Evolutionary conservation across 2,888 invertebrate species (phyloP).

Genomic region (Synergus umbraculus): DNA sequence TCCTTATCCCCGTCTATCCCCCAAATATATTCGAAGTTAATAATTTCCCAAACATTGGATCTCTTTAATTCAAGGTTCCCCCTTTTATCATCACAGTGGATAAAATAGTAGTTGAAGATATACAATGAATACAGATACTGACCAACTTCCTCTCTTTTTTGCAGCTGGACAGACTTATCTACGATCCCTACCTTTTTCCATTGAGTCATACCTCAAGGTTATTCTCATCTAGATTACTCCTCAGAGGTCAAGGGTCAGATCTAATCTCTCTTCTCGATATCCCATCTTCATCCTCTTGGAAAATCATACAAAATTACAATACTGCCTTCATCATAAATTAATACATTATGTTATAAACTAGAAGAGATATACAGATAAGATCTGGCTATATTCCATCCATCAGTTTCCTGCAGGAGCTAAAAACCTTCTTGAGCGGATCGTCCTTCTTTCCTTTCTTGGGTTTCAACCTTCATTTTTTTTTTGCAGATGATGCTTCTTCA

Average conservation of each 20-base stretch:
- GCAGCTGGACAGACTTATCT: not conserved
- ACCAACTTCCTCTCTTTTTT: too few relatives aligned
- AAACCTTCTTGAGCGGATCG: not conserved
- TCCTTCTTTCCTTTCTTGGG: too few relatives aligned
- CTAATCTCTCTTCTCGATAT: constrained; percentile 1
- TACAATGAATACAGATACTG: not conserved
- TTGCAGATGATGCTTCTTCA: not conserved
- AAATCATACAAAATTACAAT: not conserved
- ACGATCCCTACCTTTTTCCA: not conserved
- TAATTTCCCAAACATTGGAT: not conserved
- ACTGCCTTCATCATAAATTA: not conserved
- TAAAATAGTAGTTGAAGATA: not conserved
- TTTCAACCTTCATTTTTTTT: too few relatives aligned
- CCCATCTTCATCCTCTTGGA: not conserved
- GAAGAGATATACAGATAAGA: not conserved
- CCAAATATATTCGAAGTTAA: too few relatives aligned
- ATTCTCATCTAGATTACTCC: not conserved
- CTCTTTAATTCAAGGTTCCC: not conserved
- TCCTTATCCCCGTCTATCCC: too few relatives aligned
- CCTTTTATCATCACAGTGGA: not conserved
- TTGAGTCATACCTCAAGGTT: not conserved
- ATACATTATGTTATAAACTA: not conserved
- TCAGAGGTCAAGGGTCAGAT: not conserved
- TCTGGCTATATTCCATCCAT: not conserved
- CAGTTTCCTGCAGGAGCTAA: not conserved